A percentile compares a stretch with the other conserved stretches of the same genome.
These are phyloP conservation scores for Bombus soroeensis DNA, from an alignment of 1,140 invertebrate genomes.

Conservation along the genomic window DNA sequence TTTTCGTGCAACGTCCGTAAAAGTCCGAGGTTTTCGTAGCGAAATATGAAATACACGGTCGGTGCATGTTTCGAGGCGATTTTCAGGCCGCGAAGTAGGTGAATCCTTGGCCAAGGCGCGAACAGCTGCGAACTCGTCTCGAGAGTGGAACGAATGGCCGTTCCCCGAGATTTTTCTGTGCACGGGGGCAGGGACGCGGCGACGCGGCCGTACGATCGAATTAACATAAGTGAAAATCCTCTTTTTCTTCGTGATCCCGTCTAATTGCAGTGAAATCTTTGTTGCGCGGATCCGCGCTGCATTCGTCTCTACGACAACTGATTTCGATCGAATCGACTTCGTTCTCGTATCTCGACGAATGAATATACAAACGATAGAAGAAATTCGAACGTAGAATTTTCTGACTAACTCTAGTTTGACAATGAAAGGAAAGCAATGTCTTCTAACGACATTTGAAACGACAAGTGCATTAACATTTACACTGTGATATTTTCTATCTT, in stretches of 20 bases:
- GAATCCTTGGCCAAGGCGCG: constrained; percentile 29
- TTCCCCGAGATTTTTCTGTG: constrained; percentile 45
- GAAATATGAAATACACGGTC: constrained; percentile 2
- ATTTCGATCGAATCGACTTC: not conserved
- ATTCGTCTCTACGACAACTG: not conserved
- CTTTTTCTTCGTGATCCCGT: constrained; percentile 28
- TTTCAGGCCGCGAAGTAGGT: constrained; percentile 58
- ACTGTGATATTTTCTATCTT: no score
- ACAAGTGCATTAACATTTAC: no score
- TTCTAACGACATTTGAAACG: not conserved
- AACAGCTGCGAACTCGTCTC: constrained; percentile 34
- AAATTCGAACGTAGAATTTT: not conserved
- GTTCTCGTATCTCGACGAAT: not conserved
- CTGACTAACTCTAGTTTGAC: not conserved
- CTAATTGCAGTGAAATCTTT: constrained; percentile 48
- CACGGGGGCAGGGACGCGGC: constrained; percentile 1
- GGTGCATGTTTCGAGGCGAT: constrained; percentile 14
- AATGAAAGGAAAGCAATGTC: not conserved
- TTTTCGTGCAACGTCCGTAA: not conserved
- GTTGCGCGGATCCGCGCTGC: constrained; percentile 3
- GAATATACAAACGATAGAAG: not conserved
- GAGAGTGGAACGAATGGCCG: constrained; percentile 56
- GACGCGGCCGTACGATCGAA: constrained; percentile 42
- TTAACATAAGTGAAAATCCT: constrained; percentile 79
- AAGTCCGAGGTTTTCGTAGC: not conserved